A percentile compares a stretch with the other conserved stretches of the same genome.
Evolutionary conservation across 1,140 invertebrate species (phyloP).

Genomic region (Drosophila melanica): DNA sequence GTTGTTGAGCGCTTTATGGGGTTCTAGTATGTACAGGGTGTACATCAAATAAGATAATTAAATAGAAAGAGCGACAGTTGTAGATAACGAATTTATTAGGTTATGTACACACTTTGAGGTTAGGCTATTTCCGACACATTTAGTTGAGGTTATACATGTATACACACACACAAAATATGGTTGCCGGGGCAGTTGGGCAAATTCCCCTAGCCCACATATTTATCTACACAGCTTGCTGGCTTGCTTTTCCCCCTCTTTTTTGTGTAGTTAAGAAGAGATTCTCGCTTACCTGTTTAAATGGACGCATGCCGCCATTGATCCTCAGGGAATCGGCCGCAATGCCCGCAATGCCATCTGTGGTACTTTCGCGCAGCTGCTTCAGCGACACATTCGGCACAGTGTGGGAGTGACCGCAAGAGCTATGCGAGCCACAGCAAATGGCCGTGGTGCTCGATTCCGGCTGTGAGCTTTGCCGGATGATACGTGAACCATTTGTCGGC

Average conservation of each 20-base stretch:
- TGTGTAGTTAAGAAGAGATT: neutral
- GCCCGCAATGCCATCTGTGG: conserved; percentile 94
- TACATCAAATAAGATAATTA: conserved; percentile 1
- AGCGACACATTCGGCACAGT: conserved; percentile 90
- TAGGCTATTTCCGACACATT: conserved; percentile 5
- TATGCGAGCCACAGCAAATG: conserved; percentile 87
- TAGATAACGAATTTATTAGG: neutral
- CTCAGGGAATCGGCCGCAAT: conserved; percentile 98
- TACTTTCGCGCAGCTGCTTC: conserved; percentile 90
- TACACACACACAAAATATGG: neutral
- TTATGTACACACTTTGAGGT: conserved; percentile 24
- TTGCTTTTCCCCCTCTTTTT: neutral
- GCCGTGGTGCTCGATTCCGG: conserved; percentile 89
- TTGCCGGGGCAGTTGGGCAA: neutral
- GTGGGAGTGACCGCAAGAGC: conserved; percentile 84
- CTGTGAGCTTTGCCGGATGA: conserved; percentile 95
- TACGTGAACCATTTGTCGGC: conserved; percentile 87
- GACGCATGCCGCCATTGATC: conserved; percentile 97
- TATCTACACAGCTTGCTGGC: neutral
- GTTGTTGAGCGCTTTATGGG: neutral
- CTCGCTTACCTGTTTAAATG: conserved; percentile 95
- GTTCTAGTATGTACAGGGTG: neutral
- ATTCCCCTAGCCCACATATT: neutral
- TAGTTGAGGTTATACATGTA: conserved; percentile 8
- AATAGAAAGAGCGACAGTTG: neutral